Base-by-base conservation (phyloP, 1,140 invertebrate species). In the Doryteuthis pealeii region DNA sequence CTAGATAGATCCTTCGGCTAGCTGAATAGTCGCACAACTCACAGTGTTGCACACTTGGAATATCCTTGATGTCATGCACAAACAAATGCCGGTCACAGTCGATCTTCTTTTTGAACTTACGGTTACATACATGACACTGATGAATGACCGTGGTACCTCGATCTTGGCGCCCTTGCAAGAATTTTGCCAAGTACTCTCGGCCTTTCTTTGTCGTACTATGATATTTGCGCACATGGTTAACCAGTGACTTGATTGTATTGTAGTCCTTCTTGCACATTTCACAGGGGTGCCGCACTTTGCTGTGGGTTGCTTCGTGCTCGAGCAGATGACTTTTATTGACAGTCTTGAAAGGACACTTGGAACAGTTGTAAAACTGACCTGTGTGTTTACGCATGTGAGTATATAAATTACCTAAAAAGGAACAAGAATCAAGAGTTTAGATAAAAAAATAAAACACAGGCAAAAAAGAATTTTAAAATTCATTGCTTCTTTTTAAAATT, bases 371-470 rank as follows among this genome's bases (percentile, higher is more conserved):
- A 67, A 78, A 83, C 81, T 88, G 87, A 30, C 87, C 88, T 33
- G 88, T 89, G 77, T 89, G 88, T 69, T 86, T 88, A 58, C 87
- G 76, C 85, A 89, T 88, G 75, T 89, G 88, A 30, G 86, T 88
- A 73, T 89, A 89, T 33, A 89, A 76, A 75, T 88, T 88, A 45
- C 87, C 86, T 87, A 75, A 26, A 77, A 77, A 67, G 43, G 32
- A 45, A 68, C 33, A 70, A 45, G 26, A 32, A n/a, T 12, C 14
- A 75, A n/a, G 33, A 35, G 26, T 43, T 72, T 70, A 33, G 26
- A 71, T 35, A 22, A 5, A 71, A 26, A 45, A 22, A 66, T 14
- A 66, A n/a, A n/a, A n/a, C n/a, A n/a, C n/a, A n/a, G n/a, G n/a
- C 12, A 54, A 54, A 54, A 54, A 54, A 54, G n/a, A 54, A 54